Percentiles rank a stretch among this genome's conserved stretches.
These are phyloP conservation scores for Temnothorax nylanderi DNA, from an alignment of 1,140 invertebrate species.

Conservation along the genomic window DNA sequence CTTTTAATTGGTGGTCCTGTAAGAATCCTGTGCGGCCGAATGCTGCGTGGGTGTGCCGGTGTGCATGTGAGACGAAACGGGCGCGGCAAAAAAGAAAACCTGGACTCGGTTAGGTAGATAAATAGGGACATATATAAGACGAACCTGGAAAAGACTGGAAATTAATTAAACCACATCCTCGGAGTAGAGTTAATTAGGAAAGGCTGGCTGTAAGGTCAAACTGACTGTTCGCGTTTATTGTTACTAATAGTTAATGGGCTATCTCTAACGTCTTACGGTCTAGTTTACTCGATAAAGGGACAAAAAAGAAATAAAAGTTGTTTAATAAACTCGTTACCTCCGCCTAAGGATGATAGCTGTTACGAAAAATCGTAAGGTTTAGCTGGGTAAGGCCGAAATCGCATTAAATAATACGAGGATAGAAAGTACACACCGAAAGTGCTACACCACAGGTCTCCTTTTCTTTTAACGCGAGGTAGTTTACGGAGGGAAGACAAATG, in stretches of 20 bases:
- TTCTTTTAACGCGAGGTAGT: conserved; percentile 30
- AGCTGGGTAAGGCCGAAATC: conserved; percentile 63
- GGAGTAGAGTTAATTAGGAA: conserved; percentile 58
- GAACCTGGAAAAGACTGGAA: conserved; percentile 62
- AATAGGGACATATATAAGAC: conserved; percentile 66
- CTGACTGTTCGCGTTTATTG: conserved; percentile 71
- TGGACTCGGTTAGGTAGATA: conserved; percentile 67
- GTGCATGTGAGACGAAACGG: conserved; percentile 24
- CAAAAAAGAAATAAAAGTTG: conserved; percentile 40
- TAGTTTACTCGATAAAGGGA: conserved; percentile 72
- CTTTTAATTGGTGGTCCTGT: neutral
- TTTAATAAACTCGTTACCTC: conserved; percentile 71
- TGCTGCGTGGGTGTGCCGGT: conserved; percentile 15
- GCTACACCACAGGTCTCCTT: conserved; percentile 38
- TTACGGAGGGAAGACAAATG: conserved; percentile 26
- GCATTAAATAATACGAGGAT: conserved; percentile 42
- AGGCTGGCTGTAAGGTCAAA: conserved; percentile 63
- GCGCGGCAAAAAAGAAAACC: conserved; percentile 24
- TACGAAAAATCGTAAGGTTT: conserved; percentile 50
- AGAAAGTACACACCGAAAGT: conserved; percentile 57
- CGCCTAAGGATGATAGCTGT: conserved; percentile 70
- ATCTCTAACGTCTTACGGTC: conserved; percentile 72
- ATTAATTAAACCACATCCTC: conserved; percentile 65
- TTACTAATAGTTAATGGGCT: conserved; percentile 73
- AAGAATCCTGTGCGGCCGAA: conserved; percentile 28